Evolutionary conservation across 2,888 invertebrate genomes (phyloP).

Genomic region (Synergus japonicus): DNA sequence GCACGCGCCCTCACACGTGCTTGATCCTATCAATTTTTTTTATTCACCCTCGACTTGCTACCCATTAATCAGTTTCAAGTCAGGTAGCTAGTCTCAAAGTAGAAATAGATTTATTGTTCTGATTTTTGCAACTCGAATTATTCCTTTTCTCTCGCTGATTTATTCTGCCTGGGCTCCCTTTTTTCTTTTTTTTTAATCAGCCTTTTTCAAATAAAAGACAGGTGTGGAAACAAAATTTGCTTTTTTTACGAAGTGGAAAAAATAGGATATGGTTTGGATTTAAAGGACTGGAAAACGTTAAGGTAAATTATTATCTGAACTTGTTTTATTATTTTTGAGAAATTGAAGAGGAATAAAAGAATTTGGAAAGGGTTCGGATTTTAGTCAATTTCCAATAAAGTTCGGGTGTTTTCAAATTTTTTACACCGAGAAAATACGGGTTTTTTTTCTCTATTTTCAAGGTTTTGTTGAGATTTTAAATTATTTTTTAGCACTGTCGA

Average conservation of each 20-base stretch:
- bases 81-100: background rate
- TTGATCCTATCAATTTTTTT: slow-evolving; percentile 8
- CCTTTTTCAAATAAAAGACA: background rate
- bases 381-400: too few relatives aligned
- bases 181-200: background rate
- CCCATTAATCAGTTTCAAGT: slow-evolving; percentile 21
- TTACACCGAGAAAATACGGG: too few relatives aligned
- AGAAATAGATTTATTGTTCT: background rate
- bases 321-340: background rate
- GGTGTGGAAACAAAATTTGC: background rate
- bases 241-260: background rate
- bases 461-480: too few relatives aligned
- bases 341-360: background rate
- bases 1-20: slow-evolving; percentile 34
- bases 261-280: background rate
- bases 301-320: background rate
- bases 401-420: too few relatives aligned
- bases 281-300: background rate
- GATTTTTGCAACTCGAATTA: background rate
- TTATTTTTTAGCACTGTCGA: too few relatives aligned
- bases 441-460: too few relatives aligned
- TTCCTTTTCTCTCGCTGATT: background rate
- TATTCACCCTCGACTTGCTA: background rate
- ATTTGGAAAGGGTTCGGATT: background rate
- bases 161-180: background rate